phyloP scores from a whole-genome alignment of 2,888 invertebrate genomes.

The Cerceris ruficornis region DNA sequence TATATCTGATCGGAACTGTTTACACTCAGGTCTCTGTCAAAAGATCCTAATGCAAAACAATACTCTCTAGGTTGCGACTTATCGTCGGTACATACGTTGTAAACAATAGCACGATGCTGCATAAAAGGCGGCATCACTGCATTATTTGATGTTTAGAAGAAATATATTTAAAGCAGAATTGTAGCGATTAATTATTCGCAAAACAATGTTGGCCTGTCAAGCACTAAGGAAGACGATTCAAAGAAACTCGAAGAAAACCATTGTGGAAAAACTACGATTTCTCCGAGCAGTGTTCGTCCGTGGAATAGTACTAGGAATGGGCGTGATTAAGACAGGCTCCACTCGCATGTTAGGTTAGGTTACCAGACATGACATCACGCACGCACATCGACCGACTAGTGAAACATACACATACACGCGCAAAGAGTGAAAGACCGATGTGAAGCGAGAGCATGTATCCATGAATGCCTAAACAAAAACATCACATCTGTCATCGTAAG shows the following conservation, averaged over 20 bases:
- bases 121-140: conserved; percentile 10
- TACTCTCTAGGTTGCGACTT: conserved; percentile 5
- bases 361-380: conserved; percentile 76
- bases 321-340: conserved; percentile 74
- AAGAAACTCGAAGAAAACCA: conserved; percentile 31
- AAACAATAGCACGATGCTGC: conserved; percentile 37
- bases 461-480: conserved; percentile 54
- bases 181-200: conserved; percentile 17
- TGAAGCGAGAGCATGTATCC: conserved; percentile 14
- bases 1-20: conserved; percentile 12
- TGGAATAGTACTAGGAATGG: conserved; percentile 73
- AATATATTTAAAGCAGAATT: neutral
- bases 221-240: conserved; percentile 18
- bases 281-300: conserved; percentile 34
- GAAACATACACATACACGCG: conserved; percentile 24
- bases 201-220: conserved; percentile 37
- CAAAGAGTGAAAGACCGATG: conserved; percentile 28
- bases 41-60: conserved; percentile 10
- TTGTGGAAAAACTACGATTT: conserved; percentile 38
- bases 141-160: neutral
- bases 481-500: conserved; percentile 54
- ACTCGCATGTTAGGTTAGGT: conserved; percentile 74
- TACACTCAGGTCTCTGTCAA: conserved; percentile 4
- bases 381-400: conserved; percentile 46
- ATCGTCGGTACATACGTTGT: conserved; percentile 10